Conservation (phyloP, 92 coral and sea anemone genomes). For the Palythoa grandiflora region DNA sequence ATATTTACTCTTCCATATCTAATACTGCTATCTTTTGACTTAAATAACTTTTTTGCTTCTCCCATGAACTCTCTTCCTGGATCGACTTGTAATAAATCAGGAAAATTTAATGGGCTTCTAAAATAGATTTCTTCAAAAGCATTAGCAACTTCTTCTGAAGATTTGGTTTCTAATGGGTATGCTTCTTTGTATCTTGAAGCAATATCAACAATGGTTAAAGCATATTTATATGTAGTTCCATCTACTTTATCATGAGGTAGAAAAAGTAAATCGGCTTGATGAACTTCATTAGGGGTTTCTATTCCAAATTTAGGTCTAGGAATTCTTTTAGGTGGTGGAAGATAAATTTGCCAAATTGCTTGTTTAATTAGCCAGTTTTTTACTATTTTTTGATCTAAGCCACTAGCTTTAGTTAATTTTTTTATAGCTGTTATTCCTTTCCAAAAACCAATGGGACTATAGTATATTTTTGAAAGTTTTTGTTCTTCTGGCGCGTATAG, state of each 20-base stretch:
- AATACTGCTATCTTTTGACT: not conserved
- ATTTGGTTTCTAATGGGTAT: not conserved
- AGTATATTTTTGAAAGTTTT: no score
- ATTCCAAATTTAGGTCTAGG: constrained; percentile 1
- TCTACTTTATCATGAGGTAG: constrained; percentile 10
- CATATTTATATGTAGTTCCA: constrained; percentile 16
- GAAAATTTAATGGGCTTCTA: constrained; percentile 8
- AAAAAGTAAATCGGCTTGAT: constrained; percentile 31
- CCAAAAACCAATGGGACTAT: no score
- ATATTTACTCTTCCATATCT: not conserved
- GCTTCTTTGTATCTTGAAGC: constrained; percentile 30
- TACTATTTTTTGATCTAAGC: no score
- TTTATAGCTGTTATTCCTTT: no score
- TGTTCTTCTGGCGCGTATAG: no score
- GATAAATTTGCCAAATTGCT: no score
- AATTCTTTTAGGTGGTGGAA: no score
- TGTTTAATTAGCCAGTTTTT: no score
- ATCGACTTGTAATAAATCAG: constrained; percentile 22
- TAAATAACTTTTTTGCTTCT: not conserved
- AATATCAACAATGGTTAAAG: constrained; percentile 14
- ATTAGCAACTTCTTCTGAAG: not conserved
- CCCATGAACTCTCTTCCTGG: no score
- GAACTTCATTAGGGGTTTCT: not conserved
- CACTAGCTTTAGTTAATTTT: no score
- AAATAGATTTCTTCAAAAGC: not conserved